Conservation (phyloP, 2,797 vertebrate species). For the Diplodus puntazzo region DNA sequence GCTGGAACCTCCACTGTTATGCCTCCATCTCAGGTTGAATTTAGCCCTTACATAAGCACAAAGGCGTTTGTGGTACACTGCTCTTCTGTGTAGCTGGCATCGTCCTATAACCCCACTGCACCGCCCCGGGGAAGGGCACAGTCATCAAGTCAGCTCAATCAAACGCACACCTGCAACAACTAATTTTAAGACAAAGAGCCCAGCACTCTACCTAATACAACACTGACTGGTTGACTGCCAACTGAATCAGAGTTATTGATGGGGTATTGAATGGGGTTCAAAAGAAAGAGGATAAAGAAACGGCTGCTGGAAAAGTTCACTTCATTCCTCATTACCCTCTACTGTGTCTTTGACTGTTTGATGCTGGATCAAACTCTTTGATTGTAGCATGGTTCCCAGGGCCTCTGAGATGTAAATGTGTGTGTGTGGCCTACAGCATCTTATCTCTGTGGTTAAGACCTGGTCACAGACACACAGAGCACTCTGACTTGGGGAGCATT, state of each 20-base stretch:
- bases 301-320: slow-evolving; percentile 46
- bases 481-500: slow-evolving; percentile 74
- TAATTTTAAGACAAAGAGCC: slow-evolving; percentile 65
- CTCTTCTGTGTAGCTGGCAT: slow-evolving; percentile 54
- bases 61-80: slow-evolving; percentile 55
- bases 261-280: slow-evolving; percentile 49
- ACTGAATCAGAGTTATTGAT: slow-evolving; percentile 58
- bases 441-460: slow-evolving; percentile 80
- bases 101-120: slow-evolving; percentile 57
- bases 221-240: slow-evolving; percentile 42
- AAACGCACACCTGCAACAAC: slow-evolving; percentile 63
- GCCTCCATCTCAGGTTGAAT: slow-evolving; percentile 52
- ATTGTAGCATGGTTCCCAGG: slow-evolving; percentile 69
- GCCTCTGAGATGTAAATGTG: slow-evolving; percentile 79
- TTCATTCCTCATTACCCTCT: slow-evolving; percentile 29
- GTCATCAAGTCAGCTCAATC: slow-evolving; percentile 67
- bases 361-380: slow-evolving; percentile 72
- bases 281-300: slow-evolving; percentile 37
- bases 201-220: slow-evolving; percentile 43
- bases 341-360: slow-evolving; percentile 39
- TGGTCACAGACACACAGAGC: slow-evolving; percentile 63
- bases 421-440: slow-evolving; percentile 66
- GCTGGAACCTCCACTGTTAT: slow-evolving; percentile 47
- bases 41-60: slow-evolving; percentile 68
- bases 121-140: slow-evolving; percentile 70